Evolutionary conservation across 2,888 invertebrate genomes (phyloP), one percentile per base, ranked within the genome.

Genomic region (Aplocera efformata): DNA sequence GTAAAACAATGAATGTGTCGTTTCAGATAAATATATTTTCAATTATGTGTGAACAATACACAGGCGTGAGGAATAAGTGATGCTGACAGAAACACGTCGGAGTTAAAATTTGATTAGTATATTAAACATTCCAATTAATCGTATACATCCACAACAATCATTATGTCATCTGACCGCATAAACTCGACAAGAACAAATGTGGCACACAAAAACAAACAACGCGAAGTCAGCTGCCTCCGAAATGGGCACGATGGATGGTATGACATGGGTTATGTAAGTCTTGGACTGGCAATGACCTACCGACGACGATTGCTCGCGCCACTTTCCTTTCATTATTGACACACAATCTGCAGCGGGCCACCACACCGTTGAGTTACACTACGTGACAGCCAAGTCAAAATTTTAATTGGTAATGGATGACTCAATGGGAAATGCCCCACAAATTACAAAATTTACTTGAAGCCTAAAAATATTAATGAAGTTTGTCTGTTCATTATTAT

Each of bases 281-380:
- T 63, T 62, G 59, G 64, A 62, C 63, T 81, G 88, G 84, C 86
- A 86, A 83, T 88, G 88, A 86, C 88, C 88, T 73, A 85, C 78
- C 77, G 70, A 54, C 63, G 65, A 57, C 63, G 65, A 70, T 58
- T 70, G 61, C 60, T 56, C 72, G 85, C 68, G 77, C 82, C 72
- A 85, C 86, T 86, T 86, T 84, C 84, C 76, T 83, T 84, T 85
- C 80, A 78, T 79, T 84, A 84, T 84, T 83, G 84, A 84, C 86
- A 84, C 80, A 83, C 80, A 73, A 76, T 78, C 76, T 74, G 69
- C 71, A 75, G 68, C 67, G 70, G 69, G 68, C 63, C 67, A 69
- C 66, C 65, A 46, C 65, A 72, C 70, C 70, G 65, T 62, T 54
- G 48, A 62, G 60, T n/a, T n/a, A n/a, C 58, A 53, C 60, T 63